Evolutionary conservation across 2,888 invertebrate genomes (phyloP).

Genomic region (Euplagia quadripunctaria): DNA sequence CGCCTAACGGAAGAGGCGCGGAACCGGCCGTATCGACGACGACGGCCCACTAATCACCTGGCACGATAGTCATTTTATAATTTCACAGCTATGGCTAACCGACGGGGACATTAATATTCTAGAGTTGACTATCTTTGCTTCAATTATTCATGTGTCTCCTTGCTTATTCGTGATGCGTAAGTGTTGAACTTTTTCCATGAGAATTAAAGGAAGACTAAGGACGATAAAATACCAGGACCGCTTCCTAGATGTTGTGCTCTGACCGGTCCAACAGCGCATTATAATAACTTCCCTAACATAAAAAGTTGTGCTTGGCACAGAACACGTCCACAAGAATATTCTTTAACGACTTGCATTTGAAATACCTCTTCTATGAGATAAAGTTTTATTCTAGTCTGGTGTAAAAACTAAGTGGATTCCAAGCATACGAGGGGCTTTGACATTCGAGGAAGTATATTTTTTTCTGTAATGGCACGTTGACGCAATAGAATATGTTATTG

Average conservation of each 20-base stretch:
- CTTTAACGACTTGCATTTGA: slow-evolving; percentile 58
- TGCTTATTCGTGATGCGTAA: slow-evolving; percentile 62
- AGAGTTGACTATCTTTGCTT: slow-evolving; percentile 59
- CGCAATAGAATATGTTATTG: slow-evolving; percentile 44
- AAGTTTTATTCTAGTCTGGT: slow-evolving; percentile 34
- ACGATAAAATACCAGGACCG: slow-evolving; percentile 65
- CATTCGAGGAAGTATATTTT: slow-evolving; percentile 43
- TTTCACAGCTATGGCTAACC: slow-evolving; percentile 59
- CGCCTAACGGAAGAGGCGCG: slow-evolving; percentile 77
- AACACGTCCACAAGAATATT: slow-evolving; percentile 58
- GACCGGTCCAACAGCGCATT: slow-evolving; percentile 72
- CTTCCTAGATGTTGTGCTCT: slow-evolving; percentile 64
- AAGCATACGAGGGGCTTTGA: slow-evolving; percentile 24
- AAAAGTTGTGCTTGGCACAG: slow-evolving; percentile 65
- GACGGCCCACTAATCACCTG: slow-evolving; percentile 69
- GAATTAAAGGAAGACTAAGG: slow-evolving; percentile 59
- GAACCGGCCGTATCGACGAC: slow-evolving; percentile 68
- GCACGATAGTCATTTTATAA: slow-evolving; percentile 64
- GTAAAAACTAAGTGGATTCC: slow-evolving; percentile 50
- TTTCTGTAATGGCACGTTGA: slow-evolving; percentile 40
- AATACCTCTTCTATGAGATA: slow-evolving; percentile 52
- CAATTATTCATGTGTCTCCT: slow-evolving; percentile 70
- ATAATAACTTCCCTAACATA: slow-evolving; percentile 70
- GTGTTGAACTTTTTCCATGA: slow-evolving; percentile 64
- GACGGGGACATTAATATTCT: slow-evolving; percentile 62